Base-by-base conservation (phyloP, 1,140 invertebrate species). In the Dufourea novaeangliae region DNA sequence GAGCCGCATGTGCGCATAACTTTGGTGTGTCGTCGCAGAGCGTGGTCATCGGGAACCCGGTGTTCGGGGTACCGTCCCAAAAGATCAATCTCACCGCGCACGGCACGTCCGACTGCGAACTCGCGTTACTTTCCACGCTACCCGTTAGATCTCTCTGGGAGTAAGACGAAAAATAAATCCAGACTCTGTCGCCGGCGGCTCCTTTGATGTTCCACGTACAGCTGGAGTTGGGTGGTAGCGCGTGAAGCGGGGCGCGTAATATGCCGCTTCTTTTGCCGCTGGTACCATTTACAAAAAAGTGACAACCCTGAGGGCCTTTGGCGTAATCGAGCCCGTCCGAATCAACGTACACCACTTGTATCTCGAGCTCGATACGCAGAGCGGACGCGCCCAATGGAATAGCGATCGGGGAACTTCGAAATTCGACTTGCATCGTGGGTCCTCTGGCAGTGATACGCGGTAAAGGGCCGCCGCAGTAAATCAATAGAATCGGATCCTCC, bases 141-240 rank as follows among this genome's bases (percentile, higher is more conserved):
- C 94, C 82, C 0, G 75, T 77, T 10, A 77, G 89, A 72, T 96
- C 95, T 79, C 95, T 94, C 79, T 96, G 95, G 62, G 95, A 95
- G 90, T 97, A 97, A 64, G 96, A 97, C 61, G 96, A 94, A 88
- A 97, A 98, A 88, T 97, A 97, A 50, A 98, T 93, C 97, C 97
- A 98, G 25, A 98, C 95, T 34, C 96, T 93, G 86, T 98, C 97
- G 62, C 95, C 95, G 29, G 94, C 94, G 63, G 94, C 94, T 22
- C 97, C 97, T 82, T 95, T 94, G 87, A 98, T 97, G 77, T 95
- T 95, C 94, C 97, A 98, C 22, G 95, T 96, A 91, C 97, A 98
- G 14, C 96, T 97, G 44, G 96, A 97, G 82, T 96, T 96, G 3
- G 96, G 96, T 54, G 97, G 95, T 64, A 98, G 91, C 25, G 97